Percentiles rank a stretch among this genome's conserved stretches.
phyloP scores from a whole-genome alignment of 2,113 vertebrate species.

The Herpetotheres cachinnans region DNA sequence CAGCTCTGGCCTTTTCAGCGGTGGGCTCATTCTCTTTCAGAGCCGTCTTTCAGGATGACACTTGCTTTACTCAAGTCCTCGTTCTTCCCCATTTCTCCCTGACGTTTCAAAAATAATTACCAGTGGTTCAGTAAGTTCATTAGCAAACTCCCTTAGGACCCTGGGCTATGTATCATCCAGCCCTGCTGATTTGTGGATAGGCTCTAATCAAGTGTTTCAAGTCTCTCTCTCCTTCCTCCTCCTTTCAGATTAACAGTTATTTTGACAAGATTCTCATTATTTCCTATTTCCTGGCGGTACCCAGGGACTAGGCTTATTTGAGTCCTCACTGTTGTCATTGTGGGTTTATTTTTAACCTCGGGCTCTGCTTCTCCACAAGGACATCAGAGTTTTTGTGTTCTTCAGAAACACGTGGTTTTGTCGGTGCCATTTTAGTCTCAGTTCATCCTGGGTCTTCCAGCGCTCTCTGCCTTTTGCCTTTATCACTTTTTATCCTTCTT shows the following conservation, averaged over 20 bases:
- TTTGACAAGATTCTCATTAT: conserved; percentile 65
- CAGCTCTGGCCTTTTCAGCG: not conserved
- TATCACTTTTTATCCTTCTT: not conserved
- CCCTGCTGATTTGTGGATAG: conserved; percentile 51
- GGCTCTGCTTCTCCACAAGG: conserved; percentile 47
- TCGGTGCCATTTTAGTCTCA: not conserved
- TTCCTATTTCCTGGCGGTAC: conserved; percentile 44
- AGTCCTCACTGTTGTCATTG: conserved; percentile 54
- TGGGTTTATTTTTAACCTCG: conserved; percentile 61
- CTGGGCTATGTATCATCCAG: conserved; percentile 48
- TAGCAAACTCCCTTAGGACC: conserved; percentile 60
- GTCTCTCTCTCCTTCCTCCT: conserved; percentile 38
- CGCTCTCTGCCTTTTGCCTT: not conserved
- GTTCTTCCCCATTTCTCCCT: conserved; percentile 32
- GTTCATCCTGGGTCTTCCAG: not conserved
- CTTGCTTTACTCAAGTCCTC: not conserved
- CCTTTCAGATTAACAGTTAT: conserved; percentile 61
- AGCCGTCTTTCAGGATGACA: not conserved
- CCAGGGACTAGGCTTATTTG: conserved; percentile 57
- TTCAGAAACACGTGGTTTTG: not conserved
- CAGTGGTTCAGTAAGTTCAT: conserved; percentile 62
- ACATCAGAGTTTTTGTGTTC: conserved; percentile 25
- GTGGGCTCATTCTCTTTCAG: not conserved
- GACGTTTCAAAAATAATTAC: conserved; percentile 59
- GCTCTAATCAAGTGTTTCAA: conserved; percentile 58